Percentiles rank a stretch among this genome's conserved stretches.
Conservation (phyloP, 2,113 vertebrate genomes). For the Brachypodius melanocephalos region DNA sequence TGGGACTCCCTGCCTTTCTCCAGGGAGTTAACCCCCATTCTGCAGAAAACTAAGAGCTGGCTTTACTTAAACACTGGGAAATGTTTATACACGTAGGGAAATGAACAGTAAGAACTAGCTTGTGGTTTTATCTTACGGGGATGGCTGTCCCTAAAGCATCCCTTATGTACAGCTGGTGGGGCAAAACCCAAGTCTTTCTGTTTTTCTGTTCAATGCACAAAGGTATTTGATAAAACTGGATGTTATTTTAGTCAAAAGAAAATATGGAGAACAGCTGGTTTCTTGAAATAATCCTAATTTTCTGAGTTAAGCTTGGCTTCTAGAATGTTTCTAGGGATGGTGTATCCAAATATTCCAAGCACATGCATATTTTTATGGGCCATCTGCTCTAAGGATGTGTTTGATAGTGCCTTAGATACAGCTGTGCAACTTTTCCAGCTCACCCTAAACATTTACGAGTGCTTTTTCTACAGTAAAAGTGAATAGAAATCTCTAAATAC, state of each 20-base stretch:
- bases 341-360: background rate
- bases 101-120: background rate
- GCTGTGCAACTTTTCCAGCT: background rate
- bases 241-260: background rate
- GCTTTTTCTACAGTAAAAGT: background rate
- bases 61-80: slow-evolving; percentile 7
- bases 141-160: background rate
- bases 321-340: background rate
- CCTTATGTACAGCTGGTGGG: background rate
- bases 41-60: slow-evolving; percentile 24
- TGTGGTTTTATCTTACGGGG: background rate
- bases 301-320: background rate
- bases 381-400: background rate
- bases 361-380: background rate
- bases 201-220: background rate
- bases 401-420: background rate
- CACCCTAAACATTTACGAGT: background rate
- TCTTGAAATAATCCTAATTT: background rate
- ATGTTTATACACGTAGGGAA: background rate
- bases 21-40: slow-evolving; percentile 31
- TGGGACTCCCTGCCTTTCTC: background rate
- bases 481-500: background rate
- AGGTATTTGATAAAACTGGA: background rate
- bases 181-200: background rate
- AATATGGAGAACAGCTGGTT: background rate